Evolutionary conservation across 2,888 invertebrate genomes (phyloP).

Genomic region (Drosophila recens): DNA sequence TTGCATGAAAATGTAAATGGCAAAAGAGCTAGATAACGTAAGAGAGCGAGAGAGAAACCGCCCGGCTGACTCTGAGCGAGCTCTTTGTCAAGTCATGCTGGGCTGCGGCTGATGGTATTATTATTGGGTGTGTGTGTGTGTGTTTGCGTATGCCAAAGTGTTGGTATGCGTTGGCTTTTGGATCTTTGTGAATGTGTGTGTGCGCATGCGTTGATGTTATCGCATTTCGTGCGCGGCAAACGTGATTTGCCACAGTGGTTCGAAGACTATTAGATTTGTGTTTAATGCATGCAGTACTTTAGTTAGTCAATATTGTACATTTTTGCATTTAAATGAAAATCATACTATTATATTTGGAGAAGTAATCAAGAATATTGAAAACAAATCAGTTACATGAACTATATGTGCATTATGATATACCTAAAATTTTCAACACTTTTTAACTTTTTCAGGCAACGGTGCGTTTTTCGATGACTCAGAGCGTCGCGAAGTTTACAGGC

Average conservation of each 20-base stretch:
- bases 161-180: constrained; percentile 44
- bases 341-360: neutral
- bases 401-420: neutral
- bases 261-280: neutral
- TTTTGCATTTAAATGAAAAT: neutral
- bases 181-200: constrained; percentile 32
- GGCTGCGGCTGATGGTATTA: constrained; percentile 43
- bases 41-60: constrained; percentile 33
- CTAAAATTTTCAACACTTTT: neutral
- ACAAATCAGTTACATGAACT: neutral
- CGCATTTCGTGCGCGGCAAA: constrained; percentile 73
- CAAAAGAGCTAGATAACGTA: constrained; percentile 56
- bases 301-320: neutral
- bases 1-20: no score
- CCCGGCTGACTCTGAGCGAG: constrained; percentile 40
- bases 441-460: constrained; percentile 15
- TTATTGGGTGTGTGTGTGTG: constrained; percentile 1
- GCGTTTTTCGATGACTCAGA: constrained; percentile 35
- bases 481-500: constrained; percentile 27
- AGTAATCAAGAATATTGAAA: neutral
- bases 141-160: constrained; percentile 20
- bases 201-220: constrained; percentile 62
- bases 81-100: constrained; percentile 54
- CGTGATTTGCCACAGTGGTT: constrained; percentile 75
- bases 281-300: neutral